These are phyloP conservation scores for Muricea muricata DNA, from an alignment of 92 coral and sea anemone genomes.

Conservation along the genomic window DNA sequence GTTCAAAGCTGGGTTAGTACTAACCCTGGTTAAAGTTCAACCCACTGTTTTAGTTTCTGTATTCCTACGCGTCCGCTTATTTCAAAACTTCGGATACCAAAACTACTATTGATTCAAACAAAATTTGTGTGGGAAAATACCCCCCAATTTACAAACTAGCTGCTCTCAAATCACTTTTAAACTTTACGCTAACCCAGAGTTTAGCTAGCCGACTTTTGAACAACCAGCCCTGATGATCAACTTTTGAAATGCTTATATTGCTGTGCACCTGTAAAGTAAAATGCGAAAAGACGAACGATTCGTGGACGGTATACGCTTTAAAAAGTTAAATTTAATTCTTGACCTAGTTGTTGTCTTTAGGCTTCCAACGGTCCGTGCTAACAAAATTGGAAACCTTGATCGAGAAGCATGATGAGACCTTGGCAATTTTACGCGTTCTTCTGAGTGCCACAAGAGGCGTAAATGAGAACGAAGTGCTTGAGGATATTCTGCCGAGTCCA, in stretches of 20 bases:
- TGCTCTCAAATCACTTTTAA: too few species aligned
- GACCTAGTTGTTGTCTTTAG: background rate
- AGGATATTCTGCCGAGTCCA: constrained; percentile 1
- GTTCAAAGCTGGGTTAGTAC: too few species aligned
- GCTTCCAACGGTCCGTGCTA: constrained; percentile 20
- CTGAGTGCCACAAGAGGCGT: constrained; percentile 19
- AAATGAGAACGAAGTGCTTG: background rate
- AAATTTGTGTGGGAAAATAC: too few species aligned
- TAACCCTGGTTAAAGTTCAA: too few species aligned
- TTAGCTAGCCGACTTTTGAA: too few species aligned
- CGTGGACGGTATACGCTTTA: background rate
- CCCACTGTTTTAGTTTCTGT: too few species aligned
- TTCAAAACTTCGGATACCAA: too few species aligned
- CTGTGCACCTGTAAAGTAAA: background rate
- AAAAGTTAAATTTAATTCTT: background rate
- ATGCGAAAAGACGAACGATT: background rate
- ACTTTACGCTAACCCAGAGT: too few species aligned
- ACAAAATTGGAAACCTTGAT: constrained; percentile 12
- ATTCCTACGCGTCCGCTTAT: too few species aligned
- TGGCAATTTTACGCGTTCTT: background rate
- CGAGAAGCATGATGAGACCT: constrained; percentile 6
- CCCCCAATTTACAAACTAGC: too few species aligned
- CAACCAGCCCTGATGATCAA: background rate
- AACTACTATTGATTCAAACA: too few species aligned
- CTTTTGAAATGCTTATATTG: background rate